Conservation (phyloP, 1,140 invertebrate species). For the Callitettix versicolor region DNA sequence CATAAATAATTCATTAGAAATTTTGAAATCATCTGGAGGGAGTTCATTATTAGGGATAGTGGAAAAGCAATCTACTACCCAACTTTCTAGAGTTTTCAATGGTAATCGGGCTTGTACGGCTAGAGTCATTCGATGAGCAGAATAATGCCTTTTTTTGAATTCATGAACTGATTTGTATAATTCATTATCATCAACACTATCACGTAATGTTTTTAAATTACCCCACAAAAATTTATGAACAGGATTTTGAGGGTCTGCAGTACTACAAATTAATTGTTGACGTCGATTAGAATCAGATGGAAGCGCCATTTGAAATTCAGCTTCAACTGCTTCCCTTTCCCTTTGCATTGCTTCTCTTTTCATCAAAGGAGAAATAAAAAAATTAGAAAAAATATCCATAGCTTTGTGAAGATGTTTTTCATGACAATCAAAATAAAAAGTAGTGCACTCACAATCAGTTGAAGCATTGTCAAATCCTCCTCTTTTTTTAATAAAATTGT, state of each 20-base stretch:
- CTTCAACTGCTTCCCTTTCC: constrained; percentile 87
- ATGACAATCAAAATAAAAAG: constrained; percentile 80
- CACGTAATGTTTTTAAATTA: constrained; percentile 63
- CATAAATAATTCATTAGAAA: constrained; percentile 43
- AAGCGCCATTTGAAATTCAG: constrained; percentile 69
- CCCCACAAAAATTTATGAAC: constrained; percentile 78
- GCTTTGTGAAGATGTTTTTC: constrained; percentile 60
- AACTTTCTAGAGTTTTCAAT: constrained; percentile 59
- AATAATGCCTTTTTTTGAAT: constrained; percentile 74
- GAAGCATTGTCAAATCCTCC: constrained; percentile 41
- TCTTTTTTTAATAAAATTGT: constrained; percentile 36
- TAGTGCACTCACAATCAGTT: constrained; percentile 69
- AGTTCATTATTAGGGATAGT: constrained; percentile 51
- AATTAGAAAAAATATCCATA: constrained; percentile 80
- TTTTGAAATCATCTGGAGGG: constrained; percentile 45
- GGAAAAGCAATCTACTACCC: constrained; percentile 50
- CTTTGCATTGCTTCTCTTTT: constrained; percentile 73
- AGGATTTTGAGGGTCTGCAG: constrained; percentile 45
- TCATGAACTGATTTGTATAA: constrained; percentile 57
- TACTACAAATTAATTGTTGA: constrained; percentile 58
- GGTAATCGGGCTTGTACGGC: constrained; percentile 69
- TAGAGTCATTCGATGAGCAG: constrained; percentile 79
- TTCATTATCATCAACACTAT: constrained; percentile 50
- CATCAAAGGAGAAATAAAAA: constrained; percentile 83
- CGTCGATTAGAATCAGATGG: constrained; percentile 54